These are phyloP conservation scores for Phalanger gymnotis DNA, from an alignment of 2,797 vertebrate species.

Conservation along the genomic window DNA sequence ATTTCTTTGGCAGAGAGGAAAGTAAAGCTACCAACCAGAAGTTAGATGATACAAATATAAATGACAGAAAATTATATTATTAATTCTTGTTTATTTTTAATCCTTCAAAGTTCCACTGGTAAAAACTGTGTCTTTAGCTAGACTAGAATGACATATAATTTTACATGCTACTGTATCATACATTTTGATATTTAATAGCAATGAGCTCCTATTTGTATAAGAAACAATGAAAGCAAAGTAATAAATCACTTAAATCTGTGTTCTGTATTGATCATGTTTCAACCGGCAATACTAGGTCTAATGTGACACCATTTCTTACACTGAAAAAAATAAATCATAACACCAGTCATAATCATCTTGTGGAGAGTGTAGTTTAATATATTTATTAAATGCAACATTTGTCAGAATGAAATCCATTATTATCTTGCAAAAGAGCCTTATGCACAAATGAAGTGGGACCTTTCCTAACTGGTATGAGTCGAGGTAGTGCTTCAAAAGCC, in stretches of 20 bases:
- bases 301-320: slow-evolving; percentile 38
- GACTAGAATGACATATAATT: neutral
- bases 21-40: neutral
- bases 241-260: slow-evolving; percentile 29
- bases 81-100: neutral
- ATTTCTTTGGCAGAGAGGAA: neutral
- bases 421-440: neutral
- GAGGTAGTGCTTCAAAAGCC: neutral
- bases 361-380: neutral
- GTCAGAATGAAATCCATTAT: slow-evolving; percentile 1
- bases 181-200: neutral
- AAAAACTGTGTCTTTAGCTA: neutral
- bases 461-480: neutral
- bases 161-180: neutral
- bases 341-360: slow-evolving; percentile 17
- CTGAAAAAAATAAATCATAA: slow-evolving; percentile 48
- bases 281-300: neutral
- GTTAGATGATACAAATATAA: neutral
- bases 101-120: neutral
- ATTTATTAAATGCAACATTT: slow-evolving; percentile 25
- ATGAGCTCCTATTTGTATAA: neutral
- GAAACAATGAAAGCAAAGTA: slow-evolving; percentile 29
- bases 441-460: neutral
- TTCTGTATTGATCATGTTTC: slow-evolving; percentile 14
- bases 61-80: neutral